Conservation (phyloP, 2,888 invertebrate genomes). For the Rotaria magnacalcarata region DNA sequence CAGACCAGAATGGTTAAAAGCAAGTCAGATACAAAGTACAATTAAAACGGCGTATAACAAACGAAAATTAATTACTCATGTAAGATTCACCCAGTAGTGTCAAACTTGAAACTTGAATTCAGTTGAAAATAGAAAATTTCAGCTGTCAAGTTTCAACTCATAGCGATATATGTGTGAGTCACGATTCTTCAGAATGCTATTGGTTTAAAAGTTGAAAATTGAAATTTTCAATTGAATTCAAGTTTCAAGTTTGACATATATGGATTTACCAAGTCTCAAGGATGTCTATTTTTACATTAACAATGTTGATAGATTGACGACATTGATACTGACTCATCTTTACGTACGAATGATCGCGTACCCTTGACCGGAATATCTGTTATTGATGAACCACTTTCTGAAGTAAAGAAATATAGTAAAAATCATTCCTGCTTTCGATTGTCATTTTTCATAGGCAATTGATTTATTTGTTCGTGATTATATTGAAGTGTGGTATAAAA, state of each 20-base stretch:
- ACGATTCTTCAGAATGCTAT: no score
- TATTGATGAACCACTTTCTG: constrained; percentile 17
- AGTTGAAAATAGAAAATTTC: no score
- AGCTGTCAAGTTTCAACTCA: no score
- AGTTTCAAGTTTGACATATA: no score
- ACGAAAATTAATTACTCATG: constrained; percentile 10
- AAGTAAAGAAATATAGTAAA: background rate
- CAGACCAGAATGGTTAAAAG: background rate
- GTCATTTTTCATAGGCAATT: constrained; percentile 59
- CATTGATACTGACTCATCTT: background rate
- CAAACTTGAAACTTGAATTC: no score
- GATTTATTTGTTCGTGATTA: constrained; percentile 76
- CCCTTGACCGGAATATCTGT: background rate
- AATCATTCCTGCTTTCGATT: background rate
- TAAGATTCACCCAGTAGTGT: background rate
- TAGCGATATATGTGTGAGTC: no score
- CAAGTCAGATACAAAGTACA: background rate
- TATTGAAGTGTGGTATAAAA: constrained; percentile 67
- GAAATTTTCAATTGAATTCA: no score
- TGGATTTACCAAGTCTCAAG: no score
- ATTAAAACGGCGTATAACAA: background rate
- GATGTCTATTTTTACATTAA: background rate
- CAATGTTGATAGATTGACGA: background rate
- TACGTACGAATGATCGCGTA: background rate
- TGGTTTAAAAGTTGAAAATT: no score